Percentiles rank a stretch among this genome's conserved stretches.
Evolutionary conservation across 2,888 invertebrate genomes (phyloP).

Genomic region (Orchesella flavescens): DNA sequence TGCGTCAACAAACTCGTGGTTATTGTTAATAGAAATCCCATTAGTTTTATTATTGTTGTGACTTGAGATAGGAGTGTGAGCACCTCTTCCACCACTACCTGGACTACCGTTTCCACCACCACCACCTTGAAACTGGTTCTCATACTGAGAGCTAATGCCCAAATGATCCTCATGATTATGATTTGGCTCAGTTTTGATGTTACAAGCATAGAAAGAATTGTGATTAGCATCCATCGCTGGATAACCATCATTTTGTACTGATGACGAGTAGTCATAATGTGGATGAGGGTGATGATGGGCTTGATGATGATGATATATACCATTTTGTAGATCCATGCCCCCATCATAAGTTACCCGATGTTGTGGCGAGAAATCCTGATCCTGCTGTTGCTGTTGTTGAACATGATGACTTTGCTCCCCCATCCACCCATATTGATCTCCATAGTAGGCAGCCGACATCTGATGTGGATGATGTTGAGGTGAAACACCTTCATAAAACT

Average conservation of each 20-base stretch:
- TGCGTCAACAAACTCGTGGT: conserved; percentile 44
- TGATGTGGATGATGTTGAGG: conserved; percentile 34
- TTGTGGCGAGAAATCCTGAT: conserved; percentile 53
- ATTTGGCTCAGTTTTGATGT: conserved; percentile 68
- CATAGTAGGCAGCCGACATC: conserved; percentile 51
- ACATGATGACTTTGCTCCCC: conserved; percentile 33
- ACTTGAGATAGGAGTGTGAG: conserved; percentile 50
- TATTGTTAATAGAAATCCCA: conserved; percentile 56
- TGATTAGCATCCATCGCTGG: conserved; percentile 70
- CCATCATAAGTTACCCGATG: conserved; percentile 46
- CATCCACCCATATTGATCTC: conserved; percentile 51
- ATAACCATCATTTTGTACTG: conserved; percentile 59
- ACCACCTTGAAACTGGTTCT: not conserved
- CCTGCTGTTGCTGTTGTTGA: conserved; percentile 15
- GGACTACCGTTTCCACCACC: conserved; percentile 43
- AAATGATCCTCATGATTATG: conserved; percentile 27
- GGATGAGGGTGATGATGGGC: conserved; percentile 49
- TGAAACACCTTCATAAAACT: conserved; percentile 38
- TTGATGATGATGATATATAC: conserved; percentile 55
- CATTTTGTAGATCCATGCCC: conserved; percentile 47
- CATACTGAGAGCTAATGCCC: not conserved
- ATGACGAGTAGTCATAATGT: not conserved
- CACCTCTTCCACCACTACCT: conserved; percentile 17
- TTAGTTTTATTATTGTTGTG: conserved; percentile 44
- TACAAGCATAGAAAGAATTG: conserved; percentile 67